Evolutionary conservation across 2,113 vertebrate species (phyloP), one percentile per base, ranked within the genome.

Genomic region (Phoxinus phoxinus): DNA sequence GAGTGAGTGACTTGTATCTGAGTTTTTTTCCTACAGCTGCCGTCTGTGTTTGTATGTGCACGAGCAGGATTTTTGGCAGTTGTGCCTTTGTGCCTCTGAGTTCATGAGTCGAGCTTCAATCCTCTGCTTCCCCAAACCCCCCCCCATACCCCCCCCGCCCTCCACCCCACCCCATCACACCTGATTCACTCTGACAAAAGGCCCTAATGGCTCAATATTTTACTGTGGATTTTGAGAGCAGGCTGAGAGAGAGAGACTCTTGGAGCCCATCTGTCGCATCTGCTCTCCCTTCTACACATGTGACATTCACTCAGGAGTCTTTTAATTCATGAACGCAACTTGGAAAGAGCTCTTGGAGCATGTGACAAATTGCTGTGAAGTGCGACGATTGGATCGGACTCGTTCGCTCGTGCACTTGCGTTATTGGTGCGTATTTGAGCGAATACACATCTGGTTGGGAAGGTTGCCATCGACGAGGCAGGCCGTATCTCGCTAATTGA

Each of bases 111-210:
- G 71, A 71, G 51, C 85, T 84, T 79, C 74, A 59, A 30, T 80
- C 11, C 56, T 32, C 51, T 25, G 83, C 58, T 46, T 44, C 72
- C 58, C 46, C 37, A 58, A 77, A n/a, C n/a, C n/a, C 37, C 73
- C 51, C 71, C 37, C 48, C 71, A 41, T 9, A 41, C 41, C n/a
- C n/a, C n/a, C n/a, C n/a, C 41, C 35, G 27, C 46, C 3, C 41
- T 9, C 35, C 63, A 41, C 35, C 27, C 59, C 59, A 59, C 65
- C 85, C 63, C 69, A 91, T 88, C 87, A 89, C 88, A 90, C 88
- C 88, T 90, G 78, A 91, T 90, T 91, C 89, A 86, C 79, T 90
- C 83, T 89, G 88, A 91, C 85, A 90, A 89, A 91, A 84, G 86
- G 72, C 63, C 87, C 89, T 90, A 89, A 83, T 88, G 87, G 81